Base-by-base conservation (phyloP, 2,888 invertebrate genomes). In the Ganaspis brasiliensis region DNA sequence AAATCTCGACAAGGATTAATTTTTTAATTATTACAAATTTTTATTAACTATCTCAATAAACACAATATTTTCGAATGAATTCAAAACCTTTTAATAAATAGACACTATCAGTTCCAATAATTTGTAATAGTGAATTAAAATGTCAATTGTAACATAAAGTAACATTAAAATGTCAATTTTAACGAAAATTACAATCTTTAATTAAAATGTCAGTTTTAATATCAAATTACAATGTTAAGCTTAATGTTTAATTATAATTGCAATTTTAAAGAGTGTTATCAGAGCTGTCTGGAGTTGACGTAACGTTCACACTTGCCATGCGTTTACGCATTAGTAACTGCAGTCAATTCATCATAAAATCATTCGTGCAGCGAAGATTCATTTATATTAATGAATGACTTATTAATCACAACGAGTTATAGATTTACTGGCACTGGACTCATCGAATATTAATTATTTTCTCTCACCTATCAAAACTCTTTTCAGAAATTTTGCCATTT, bases 301-400 rank as follows among this genome's bases (percentile, higher is more conserved):
- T 81, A 80, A 83, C 82, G 83, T 86, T 87, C 86, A 79, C 87
- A 84, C 86, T 86, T 85, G 87, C 82, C 82, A 82, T 81, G 86
- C 86, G 82, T 84, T 85, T 84, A 83, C 82, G 81, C 79, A 85
- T 84, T 84, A 79, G 82, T 85, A 87, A 86, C 83, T 83, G 85
- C 84, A 83, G 81, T 83, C 88, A 83, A 88, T 88, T 86, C 84
- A 88, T 88, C 87, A 88, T 83, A 82, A 84, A 85, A 86, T 87
- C 88, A 88, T 88, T 88, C 85, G 84, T 84, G 82, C 82, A 80
- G 78, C 81, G 81, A 81, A 83, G 82, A 87, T 87, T 87, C 88
- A 88, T 88, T 88, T 87, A 87, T 87, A 87, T 87, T 87, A 88
- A 87, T 87, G 85, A 87, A 88, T 87, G 84, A 87, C 85, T 87